Evolutionary conservation across 2,888 invertebrate genomes (phyloP), one percentile per base, ranked within the genome.

Genomic region (Eurytoma adleriae): DNA sequence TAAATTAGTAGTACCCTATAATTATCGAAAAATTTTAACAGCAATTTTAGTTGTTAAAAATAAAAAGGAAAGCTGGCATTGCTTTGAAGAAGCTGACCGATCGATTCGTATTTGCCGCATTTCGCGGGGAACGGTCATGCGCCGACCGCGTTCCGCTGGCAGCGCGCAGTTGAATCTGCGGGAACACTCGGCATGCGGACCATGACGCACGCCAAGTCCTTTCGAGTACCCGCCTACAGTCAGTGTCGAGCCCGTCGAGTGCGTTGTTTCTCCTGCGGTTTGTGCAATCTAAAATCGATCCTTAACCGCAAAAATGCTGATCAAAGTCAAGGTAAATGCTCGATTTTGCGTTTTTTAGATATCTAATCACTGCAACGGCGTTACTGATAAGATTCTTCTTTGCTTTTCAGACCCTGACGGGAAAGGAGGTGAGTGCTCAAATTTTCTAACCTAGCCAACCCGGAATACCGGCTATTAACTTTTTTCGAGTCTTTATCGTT

Each of bases 331-430:
- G 94, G 95, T 95, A 92, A 91, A 89, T 78, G 81, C 76, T 78
- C 50, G 85, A 83, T 84, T 79, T 75, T 85, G 78, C 16, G 59
- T 7, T 66, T 78, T 40, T 14, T 40, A 52, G 10, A 10, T 64
- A 64, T 30, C 18, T 59, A 66, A 67, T 30, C 24, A 62, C 69
- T 72, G 24, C 20, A 70, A 27, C 72, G 4, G 20, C 67, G 24
- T 83, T 78, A 67, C 75, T 83, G 18, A 71, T 83, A 54, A 56
- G 80, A 85, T 79, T 54, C 79, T 84, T 84, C 80, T 85, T 83
- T 86, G 83, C 82, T 86, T 91, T 93, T 81, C 91, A 97, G 96
- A 97, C 97, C 73, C 93, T 97, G 84, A 97, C 97, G 78, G 97
- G 97, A 79, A 97, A 97, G 92, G 97, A 97, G 91, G 92, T 91